Evolutionary conservation across 2,888 invertebrate species (phyloP), one percentile per base, ranked within the genome.

Genomic region (Acanthosoma haemorrhoidale): DNA sequence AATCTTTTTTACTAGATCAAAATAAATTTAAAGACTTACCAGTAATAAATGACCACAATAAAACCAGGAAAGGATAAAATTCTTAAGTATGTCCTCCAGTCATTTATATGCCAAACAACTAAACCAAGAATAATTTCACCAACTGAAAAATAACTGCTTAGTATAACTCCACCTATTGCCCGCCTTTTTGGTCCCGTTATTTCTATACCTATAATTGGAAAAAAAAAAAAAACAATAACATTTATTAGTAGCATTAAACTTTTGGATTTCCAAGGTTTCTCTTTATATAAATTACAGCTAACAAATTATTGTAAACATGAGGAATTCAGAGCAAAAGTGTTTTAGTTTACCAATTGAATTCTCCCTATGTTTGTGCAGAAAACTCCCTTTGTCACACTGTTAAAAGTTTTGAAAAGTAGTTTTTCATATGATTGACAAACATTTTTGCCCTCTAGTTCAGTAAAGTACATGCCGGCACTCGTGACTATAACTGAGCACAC

Each of bases 131-230:
- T 73, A 0, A 86, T 86, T 78, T 87, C 87, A 4, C 88, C 88
- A 76, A 87, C 86, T 87, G 8, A 89, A 83, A 59, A 91, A 80
- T 64, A 89, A 76, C 86, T 85, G 76, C 87, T 86, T 60, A 87
- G 67, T 73, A 74, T 59, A 16, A 61, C 83, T 72, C 91, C 88
- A 4, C 87, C 88, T 39, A 91, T 79, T 18, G 90, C 88, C 38
- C 92, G 83, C 64, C 87, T 85, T 72, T 85, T 84, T 9, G 89
- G 89, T 0, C 90, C 90, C 29, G 91, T 87, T 80, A 91, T 83
- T 79, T 93, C 92, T 74, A 92, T 83, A 32, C 86, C 88, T 89
- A 80, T 0, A 79, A 84, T 74, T 43, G 74, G 21, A 41, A 68
- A 64, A 32, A 70, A 73, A 8, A n/a, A 68, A 72, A 15, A 71